Evolutionary conservation across 2,113 vertebrate species (phyloP).

Genomic region (Telmatochromis sp.): DNA sequence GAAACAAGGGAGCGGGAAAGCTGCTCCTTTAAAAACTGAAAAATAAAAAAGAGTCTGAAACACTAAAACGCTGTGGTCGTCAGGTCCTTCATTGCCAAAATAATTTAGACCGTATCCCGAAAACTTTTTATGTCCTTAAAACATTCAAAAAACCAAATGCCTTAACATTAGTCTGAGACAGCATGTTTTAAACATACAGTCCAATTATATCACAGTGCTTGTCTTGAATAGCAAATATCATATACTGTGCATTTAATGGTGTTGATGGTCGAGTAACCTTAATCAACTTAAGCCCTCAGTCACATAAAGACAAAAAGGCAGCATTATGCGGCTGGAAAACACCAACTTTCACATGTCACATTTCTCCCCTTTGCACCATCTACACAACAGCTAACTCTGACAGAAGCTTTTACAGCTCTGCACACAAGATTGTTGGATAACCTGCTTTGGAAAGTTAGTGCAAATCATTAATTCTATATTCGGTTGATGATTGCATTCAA

Average conservation of each 20-base stretch:
- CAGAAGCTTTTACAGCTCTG: not conserved
- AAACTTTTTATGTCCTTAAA: not conserved
- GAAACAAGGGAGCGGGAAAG: not conserved
- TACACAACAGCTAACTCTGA: not conserved
- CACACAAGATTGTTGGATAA: not conserved
- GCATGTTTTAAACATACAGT: not conserved
- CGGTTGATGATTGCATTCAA: not conserved
- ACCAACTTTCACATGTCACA: not conserved
- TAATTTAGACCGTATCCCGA: not conserved
- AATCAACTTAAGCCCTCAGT: not conserved
- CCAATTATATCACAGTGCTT: not conserved
- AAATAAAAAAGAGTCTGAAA: not conserved
- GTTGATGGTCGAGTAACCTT: not conserved
- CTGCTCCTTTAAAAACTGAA: not conserved
- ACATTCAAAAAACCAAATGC: not conserved
- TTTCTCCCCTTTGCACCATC: not conserved
- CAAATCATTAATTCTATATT: not conserved
- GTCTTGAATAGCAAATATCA: not conserved
- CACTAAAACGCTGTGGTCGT: not conserved
- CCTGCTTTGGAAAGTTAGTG: not conserved
- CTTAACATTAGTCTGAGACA: not conserved
- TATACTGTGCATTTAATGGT: not conserved
- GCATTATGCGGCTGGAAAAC: not conserved
- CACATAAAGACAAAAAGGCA: not conserved
- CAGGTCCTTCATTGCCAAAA: not conserved